Conservation (phyloP, 1,140 invertebrate species). For the Drosophila dunni region DNA sequence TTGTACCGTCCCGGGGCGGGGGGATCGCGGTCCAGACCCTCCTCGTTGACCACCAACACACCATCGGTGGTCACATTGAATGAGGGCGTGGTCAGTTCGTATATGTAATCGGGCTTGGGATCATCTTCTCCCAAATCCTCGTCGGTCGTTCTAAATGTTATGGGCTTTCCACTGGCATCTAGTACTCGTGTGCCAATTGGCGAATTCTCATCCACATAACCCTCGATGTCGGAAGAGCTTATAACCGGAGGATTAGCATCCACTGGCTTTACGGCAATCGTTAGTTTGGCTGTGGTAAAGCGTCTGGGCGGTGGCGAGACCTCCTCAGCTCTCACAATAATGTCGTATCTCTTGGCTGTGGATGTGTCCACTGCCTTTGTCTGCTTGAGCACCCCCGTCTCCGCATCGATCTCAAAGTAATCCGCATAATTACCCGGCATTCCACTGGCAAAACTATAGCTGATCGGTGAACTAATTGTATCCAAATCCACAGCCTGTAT, state of each 20-base stretch:
- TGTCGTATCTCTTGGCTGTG: constrained; percentile 87
- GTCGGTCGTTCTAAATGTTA: constrained; percentile 91
- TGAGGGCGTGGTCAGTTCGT: constrained; percentile 93
- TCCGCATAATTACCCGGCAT: constrained; percentile 90
- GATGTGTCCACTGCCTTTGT: constrained; percentile 91
- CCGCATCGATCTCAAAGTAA: constrained; percentile 93
- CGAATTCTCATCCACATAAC: constrained; percentile 94
- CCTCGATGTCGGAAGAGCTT: constrained; percentile 89
- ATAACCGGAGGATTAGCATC: constrained; percentile 94
- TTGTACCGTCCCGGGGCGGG: constrained; percentile 93
- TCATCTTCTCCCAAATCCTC: constrained; percentile 92
- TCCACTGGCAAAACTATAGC: constrained; percentile 92
- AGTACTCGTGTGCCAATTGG: constrained; percentile 92
- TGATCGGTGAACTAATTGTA: constrained; percentile 91
- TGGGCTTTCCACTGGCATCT: constrained; percentile 88
- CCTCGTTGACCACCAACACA: constrained; percentile 91
- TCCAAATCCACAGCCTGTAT: constrained; percentile 95
- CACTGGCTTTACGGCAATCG: constrained; percentile 92
- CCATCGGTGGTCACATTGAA: constrained; percentile 92
- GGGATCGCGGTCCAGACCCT: constrained; percentile 93
- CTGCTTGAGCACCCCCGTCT: constrained; percentile 92
- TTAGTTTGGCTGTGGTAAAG: constrained; percentile 92
- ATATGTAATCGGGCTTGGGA: constrained; percentile 90
- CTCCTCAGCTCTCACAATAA: constrained; percentile 94
- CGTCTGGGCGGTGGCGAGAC: constrained; percentile 89